Evolutionary conservation across 1,140 invertebrate species (phyloP), one percentile per base, ranked within the genome.

Genomic region (Drosophila micromelanica): DNA sequence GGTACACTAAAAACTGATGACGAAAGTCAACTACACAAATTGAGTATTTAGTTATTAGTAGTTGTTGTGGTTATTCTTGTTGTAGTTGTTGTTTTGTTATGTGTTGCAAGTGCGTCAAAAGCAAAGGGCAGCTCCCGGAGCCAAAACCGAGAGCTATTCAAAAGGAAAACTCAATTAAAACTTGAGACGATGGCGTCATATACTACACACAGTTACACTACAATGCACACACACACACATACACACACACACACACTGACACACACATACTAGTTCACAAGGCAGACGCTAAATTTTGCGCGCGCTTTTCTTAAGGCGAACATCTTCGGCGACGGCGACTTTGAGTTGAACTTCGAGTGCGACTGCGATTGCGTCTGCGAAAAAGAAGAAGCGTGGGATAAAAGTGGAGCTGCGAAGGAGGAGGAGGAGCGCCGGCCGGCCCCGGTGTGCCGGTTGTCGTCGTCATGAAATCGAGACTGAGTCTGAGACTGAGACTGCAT

Each of bases 271-370:
- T 38, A 11, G 52, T n/a, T 32, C 40, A 56, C 46, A 63, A 38
- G 42, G 32, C 40, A 55, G 43, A 59, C 82, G 82, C 75, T 76
- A 17, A 87, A 89, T 73, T 87, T 87, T 78, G 79, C 84, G 84
- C 76, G 82, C 84, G 76, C 76, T 87, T 87, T 80, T 82, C 73
- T 72, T 77, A 73, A 71, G 78, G 71, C 78, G 68, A 76, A 78
- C 81, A 82, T 86, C 81, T 86, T 86, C 80, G 81, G 56, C 48
- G 56, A 15, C 52, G 57, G 38, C 57, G 59, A 57, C 71, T 63
- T 52, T 55, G 43, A 80, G 71, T 75, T 59, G 51, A 38, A 78
- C 75, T 76, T 80, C 56, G 62, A 73, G 77, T 80, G 60, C 54
- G 37, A 55, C 51, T 23, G 20, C 20, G 20, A 23, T 60, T 73